phyloP scores from a whole-genome alignment of 1,140 invertebrate species.

The Gryon sp. region DNA sequence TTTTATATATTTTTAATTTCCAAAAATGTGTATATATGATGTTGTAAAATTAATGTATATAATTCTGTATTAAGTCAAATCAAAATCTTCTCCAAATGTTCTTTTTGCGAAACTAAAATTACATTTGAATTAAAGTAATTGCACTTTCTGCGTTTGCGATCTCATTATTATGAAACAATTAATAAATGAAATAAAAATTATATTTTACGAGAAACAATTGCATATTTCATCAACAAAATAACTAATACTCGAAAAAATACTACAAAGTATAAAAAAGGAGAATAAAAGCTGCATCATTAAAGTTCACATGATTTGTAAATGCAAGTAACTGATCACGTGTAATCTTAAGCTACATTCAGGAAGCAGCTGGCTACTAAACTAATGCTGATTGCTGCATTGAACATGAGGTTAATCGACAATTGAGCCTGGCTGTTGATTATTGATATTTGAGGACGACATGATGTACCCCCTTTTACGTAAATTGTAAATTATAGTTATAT shows the following conservation, averaged over 20 bases:
- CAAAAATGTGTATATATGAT: too few species aligned
- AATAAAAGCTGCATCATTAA: constrained; percentile 26
- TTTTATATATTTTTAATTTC: too few species aligned
- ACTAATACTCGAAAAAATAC: constrained; percentile 6
- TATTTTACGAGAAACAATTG: too few species aligned
- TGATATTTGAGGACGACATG: constrained; percentile 55
- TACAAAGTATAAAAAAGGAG: constrained; percentile 29
- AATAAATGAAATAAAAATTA: too few species aligned
- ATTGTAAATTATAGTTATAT: constrained; percentile 25
- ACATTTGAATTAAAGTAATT: too few species aligned
- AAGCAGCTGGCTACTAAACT: constrained; percentile 60
- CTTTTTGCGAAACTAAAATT: too few species aligned
- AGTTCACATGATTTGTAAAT: constrained; percentile 34
- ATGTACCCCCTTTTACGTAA: constrained; percentile 44
- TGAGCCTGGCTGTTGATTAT: constrained; percentile 55
- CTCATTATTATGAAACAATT: too few species aligned
- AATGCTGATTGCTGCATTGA: constrained; percentile 54
- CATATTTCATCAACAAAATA: constrained; percentile 11
- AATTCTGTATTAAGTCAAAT: too few species aligned
- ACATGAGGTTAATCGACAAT: constrained; percentile 56
- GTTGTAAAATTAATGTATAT: too few species aligned
- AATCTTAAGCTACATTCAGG: constrained; percentile 47
- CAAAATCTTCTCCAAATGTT: too few species aligned
- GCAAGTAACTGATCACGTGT: constrained; percentile 22
- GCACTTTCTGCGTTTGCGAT: too few species aligned